Conservation (phyloP, 1,140 invertebrate genomes). For the Hesperophylax magnus region DNA sequence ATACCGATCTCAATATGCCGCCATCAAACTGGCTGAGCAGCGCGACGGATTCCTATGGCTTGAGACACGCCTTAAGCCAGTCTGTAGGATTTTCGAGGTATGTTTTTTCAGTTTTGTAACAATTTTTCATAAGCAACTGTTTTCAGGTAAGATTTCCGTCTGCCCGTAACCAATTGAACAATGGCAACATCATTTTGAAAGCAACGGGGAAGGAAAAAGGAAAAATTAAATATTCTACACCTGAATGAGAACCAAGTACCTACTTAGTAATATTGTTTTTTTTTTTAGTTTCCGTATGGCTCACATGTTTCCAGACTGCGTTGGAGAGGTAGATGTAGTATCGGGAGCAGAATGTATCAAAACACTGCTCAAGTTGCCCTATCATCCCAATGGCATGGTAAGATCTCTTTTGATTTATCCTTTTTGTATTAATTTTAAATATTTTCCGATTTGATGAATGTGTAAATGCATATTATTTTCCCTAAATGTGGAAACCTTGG, state of each 20-base stretch:
- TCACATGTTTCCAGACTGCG: conserved; percentile 91
- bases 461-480: background rate
- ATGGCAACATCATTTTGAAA: too few species aligned
- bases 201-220: too few species aligned
- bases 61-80: conserved; percentile 81
- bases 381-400: conserved; percentile 82
- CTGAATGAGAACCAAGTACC: too few species aligned
- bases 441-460: background rate
- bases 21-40: conserved; percentile 91
- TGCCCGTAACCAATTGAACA: background rate
- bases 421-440: conserved; percentile 5
- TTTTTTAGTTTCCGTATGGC: conserved; percentile 89
- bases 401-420: conserved; percentile 47
- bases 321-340: conserved; percentile 93
- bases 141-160: background rate
- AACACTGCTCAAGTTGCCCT: conserved; percentile 91
- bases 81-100: conserved; percentile 82
- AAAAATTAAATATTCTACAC: too few species aligned
- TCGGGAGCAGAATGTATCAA: conserved; percentile 96
- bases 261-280: too few species aligned
- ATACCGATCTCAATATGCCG: conserved; percentile 90
- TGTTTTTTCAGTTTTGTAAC: background rate
- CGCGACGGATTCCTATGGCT: conserved; percentile 83
- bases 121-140: background rate
- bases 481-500: too few species aligned